These are phyloP conservation scores for Melanotus villosus DNA, from an alignment of 2,888 invertebrate genomes.

Conservation along the genomic window DNA sequence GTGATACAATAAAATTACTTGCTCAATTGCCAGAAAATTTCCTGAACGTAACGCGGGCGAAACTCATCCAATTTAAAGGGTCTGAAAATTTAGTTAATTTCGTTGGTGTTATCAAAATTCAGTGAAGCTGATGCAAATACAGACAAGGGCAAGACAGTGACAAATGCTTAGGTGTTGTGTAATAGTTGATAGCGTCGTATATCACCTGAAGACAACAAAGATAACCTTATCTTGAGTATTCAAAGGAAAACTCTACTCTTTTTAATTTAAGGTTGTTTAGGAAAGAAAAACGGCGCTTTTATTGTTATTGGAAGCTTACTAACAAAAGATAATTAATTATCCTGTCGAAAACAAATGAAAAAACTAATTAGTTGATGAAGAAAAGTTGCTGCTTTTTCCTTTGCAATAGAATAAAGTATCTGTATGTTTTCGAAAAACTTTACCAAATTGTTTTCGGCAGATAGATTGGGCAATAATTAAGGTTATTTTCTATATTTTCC, in stretches of 20 bases:
- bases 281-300: no score
- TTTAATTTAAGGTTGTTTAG: no score
- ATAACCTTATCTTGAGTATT: neutral
- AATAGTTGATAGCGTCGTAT: conserved; percentile 18
- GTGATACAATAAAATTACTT: neutral
- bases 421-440: no score
- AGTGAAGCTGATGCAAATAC: conserved; percentile 17
- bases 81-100: conserved; percentile 8
- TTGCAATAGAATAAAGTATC: no score
- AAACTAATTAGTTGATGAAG: no score
- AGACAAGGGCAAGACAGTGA: conserved; percentile 22
- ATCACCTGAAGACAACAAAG: conserved; percentile 12
- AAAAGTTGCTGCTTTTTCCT: no score
- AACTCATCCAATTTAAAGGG: neutral
- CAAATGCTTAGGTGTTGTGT: conserved; percentile 22
- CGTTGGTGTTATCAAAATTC: conserved; percentile 4
- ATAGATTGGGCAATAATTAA: no score
- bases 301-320: no score
- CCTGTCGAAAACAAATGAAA: no score
- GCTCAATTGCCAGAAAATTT: neutral
- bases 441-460: no score
- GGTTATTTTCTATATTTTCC: no score
- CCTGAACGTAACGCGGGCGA: neutral
- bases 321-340: no score
- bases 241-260: neutral